A percentile compares a stretch with the other conserved stretches of the same genome.
Conservation (phyloP, 2,797 vertebrate genomes). For the Hoplostethus atlanticus region DNA sequence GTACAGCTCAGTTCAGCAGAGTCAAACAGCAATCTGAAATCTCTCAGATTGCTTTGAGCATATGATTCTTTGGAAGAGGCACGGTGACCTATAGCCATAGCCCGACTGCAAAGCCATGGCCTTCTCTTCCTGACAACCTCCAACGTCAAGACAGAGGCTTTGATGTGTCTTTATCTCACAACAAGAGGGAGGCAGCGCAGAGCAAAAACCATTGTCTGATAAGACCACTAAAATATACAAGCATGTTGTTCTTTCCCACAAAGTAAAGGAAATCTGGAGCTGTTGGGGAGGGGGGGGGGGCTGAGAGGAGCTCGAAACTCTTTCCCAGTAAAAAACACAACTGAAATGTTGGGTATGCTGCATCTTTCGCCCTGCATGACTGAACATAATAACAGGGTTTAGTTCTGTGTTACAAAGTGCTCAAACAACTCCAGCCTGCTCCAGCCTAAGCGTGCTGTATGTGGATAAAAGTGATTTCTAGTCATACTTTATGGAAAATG, state of each 20-base stretch:
- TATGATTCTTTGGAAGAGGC: conserved; percentile 17
- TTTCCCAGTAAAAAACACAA: conserved; percentile 52
- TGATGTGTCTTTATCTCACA: conserved; percentile 74
- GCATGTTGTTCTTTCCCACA: conserved; percentile 77
- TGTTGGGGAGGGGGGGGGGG: conserved; percentile 36
- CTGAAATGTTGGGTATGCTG: conserved; percentile 75
- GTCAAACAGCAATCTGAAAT: conserved; percentile 26
- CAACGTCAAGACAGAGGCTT: conserved; percentile 50
- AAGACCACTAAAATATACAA: conserved; percentile 71
- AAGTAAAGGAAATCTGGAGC: conserved; percentile 73
- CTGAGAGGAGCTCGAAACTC: conserved; percentile 30
- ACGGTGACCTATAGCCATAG: conserved; percentile 25
- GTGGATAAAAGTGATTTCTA: conserved; percentile 37
- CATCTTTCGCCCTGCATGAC: conserved; percentile 60
- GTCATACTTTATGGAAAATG: conserved; percentile 51
- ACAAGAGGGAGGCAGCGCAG: conserved; percentile 41
- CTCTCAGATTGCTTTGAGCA: conserved; percentile 26
- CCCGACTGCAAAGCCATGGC: conserved; percentile 31
- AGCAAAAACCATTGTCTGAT: conserved; percentile 66
- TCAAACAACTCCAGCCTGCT: conserved; percentile 48
- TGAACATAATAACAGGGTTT: conserved; percentile 77
- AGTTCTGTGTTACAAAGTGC: conserved; percentile 32
- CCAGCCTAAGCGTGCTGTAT: conserved; percentile 21
- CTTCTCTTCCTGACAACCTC: conserved; percentile 51
- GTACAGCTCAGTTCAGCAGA: background rate